Evolutionary conservation across 2,888 invertebrate species (phyloP), one percentile per base, ranked within the genome.

Genomic region (Cerastoderma edule): DNA sequence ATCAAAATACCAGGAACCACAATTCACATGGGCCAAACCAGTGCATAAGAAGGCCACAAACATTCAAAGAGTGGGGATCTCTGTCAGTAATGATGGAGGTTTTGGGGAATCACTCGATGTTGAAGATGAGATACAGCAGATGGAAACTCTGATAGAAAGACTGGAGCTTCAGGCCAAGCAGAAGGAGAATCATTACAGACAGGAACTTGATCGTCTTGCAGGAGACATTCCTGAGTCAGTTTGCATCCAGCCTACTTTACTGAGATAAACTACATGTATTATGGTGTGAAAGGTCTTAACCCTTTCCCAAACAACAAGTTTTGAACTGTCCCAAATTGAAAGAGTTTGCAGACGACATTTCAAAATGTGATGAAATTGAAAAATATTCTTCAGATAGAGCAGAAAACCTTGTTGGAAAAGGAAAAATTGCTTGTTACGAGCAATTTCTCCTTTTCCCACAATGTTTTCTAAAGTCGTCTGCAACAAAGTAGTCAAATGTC

Each of bases 211-310:
- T 64, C 72, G 53, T 16, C 30, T 83, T 33, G 82, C 85, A n/a
- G 69, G 73, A 10, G 66, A 56, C 30, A 78, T 85, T 57, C 83
- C 83, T n/a, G 83, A 75, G 22, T 70, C 80, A 16, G 74, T 83
- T 4, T 83, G 83, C 53, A 83, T 85, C 24, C 80, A 83, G 48
- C 85, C 85, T 24, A 70, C 75, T 24, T 76, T 76, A 22, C 30
- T 80, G 19, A 54, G 50, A 13, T 72, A 60, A 60, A 3, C 32
- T n/a, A n/a, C n/a, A n/a, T n/a, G n/a, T n/a, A n/a, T n/a, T n/a
- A n/a, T n/a, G n/a, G n/a, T n/a, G n/a, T n/a, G n/a, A n/a, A n/a
- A n/a, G n/a, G n/a, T n/a, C n/a, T n/a, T n/a, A n/a, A n/a, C n/a
- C n/a, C n/a, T n/a, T n/a, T n/a, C n/a, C n/a, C n/a, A n/a, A n/a